phyloP scores from a whole-genome alignment of 1,140 invertebrate species.

The Zaprionus ghesquierei region DNA sequence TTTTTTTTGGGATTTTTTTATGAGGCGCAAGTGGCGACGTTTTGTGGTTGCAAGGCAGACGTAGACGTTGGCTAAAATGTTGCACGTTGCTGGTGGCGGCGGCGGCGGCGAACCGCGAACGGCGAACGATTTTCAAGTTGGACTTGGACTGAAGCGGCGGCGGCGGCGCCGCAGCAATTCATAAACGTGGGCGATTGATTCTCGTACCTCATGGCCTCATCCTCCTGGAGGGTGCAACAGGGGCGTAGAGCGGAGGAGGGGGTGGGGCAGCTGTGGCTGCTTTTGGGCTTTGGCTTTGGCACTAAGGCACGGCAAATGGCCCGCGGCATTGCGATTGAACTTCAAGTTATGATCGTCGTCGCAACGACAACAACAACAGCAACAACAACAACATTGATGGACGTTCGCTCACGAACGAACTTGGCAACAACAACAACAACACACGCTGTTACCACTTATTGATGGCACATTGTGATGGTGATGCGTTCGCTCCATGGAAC shows the following conservation, averaged over 20 bases:
- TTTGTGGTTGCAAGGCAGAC: constrained; percentile 79
- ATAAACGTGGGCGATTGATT: constrained; percentile 82
- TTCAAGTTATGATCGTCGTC: constrained; percentile 82
- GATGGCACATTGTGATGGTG: constrained; percentile 79
- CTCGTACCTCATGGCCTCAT: constrained; percentile 72
- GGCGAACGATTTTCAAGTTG: constrained; percentile 12
- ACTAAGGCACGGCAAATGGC: constrained; percentile 82
- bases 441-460: constrained; percentile 80
- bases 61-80: constrained; percentile 69
- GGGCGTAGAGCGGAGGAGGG: background rate
- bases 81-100: constrained; percentile 67
- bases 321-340: constrained; percentile 82
- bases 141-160: constrained; percentile 65
- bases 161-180: constrained; percentile 80
- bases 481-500: constrained; percentile 61
- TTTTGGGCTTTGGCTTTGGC: constrained; percentile 77
- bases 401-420: constrained; percentile 78
- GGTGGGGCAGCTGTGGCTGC: constrained; percentile 41
- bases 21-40: constrained; percentile 81
- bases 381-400: constrained; percentile 68
- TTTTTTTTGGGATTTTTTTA: constrained; percentile 60
- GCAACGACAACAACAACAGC: constrained; percentile 51
- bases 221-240: constrained; percentile 8
- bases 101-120: constrained; percentile 29
- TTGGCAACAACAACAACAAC: constrained; percentile 59